Base-by-base conservation (phyloP, 64 coral and sea anemone genomes). In the Montipora efflorescens region DNA sequence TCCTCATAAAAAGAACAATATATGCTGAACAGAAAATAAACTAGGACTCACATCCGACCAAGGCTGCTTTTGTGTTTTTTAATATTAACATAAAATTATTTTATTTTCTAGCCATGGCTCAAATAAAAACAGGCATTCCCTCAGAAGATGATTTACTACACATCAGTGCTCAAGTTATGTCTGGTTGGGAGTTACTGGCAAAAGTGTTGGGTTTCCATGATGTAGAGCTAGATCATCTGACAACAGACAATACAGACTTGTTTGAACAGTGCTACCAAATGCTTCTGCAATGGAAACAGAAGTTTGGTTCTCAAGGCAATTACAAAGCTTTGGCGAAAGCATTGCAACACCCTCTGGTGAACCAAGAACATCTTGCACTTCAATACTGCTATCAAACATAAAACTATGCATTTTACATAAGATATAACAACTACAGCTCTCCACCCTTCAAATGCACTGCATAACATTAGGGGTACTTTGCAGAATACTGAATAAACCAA, bases 211-310 rank as follows among this genome's bases (percentile, higher is more conserved):
- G 79, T n/a, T 82, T 82, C n/a, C 79, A 20, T 36, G 79, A 82
- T 22, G 21, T 43, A 36, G 79, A 82, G 51, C 51, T 82, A 8
- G 79, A 59, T 55, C 36, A 36, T 36, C 36, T 36, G 36, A 36
- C 21, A 36, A 12, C 23, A 45, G 79, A 82, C 5, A 19, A 82
- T 36, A 9, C 52, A 25, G 79, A 61, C 55, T 15, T 22, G n/a
- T 82, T 82, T 82, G 79, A 82, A 45, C 55, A 14, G 52, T 82
- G 79, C 21, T 82, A 82, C 43, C 79, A 82, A 82, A 82, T 82
- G 79, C 79, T 82, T 62, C 21, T 82, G 52, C 20, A 22, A 44
- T 82, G 79, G 79, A 61, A 13, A 36, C 79, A 61, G 8, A 82
- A 44, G 52, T 15, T 4, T 61, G 79, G 79, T 8, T 59, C 79